Evolutionary conservation across 2,888 invertebrate species (phyloP).

Genomic region (Eudemis profundana): DNA sequence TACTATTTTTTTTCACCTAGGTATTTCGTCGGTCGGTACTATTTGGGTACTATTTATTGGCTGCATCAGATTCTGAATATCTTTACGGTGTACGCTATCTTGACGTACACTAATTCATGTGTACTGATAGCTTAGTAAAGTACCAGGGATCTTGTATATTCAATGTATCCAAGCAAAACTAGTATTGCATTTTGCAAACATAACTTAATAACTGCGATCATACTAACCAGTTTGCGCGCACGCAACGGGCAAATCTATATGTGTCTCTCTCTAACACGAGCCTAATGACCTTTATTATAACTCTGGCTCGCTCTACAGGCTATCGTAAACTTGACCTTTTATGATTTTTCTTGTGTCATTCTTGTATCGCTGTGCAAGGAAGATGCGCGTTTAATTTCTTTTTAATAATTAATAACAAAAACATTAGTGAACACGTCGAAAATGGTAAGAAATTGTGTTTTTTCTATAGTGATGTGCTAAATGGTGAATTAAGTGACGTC

Average conservation of each 20-base stretch:
- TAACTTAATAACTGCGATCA: constrained; percentile 34
- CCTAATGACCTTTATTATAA: constrained; percentile 8
- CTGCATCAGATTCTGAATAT: too few species aligned
- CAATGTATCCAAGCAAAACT: constrained; percentile 14
- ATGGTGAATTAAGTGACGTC: constrained; percentile 46
- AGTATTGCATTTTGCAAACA: constrained; percentile 27
- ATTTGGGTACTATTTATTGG: too few species aligned
- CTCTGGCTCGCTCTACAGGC: constrained; percentile 55
- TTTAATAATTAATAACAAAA: constrained; percentile 53
- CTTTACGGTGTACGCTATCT: too few species aligned
- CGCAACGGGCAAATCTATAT: constrained; percentile 13
- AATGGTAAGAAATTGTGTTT: constrained; percentile 47
- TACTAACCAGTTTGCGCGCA: constrained; percentile 41
- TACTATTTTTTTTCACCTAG: too few species aligned
- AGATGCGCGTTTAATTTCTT: constrained; percentile 58
- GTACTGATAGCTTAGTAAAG: too few species aligned
- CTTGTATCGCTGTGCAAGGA: constrained; percentile 56
- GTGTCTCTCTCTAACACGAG: constrained; percentile 7
- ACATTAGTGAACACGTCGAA: constrained; percentile 47
- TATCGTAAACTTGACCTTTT: constrained; percentile 78
- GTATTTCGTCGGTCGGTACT: too few species aligned
- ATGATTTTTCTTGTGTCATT: constrained; percentile 67
- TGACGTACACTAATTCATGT: too few species aligned
- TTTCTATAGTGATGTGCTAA: constrained; percentile 47
- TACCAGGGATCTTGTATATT: too few species aligned